Percentiles rank a stretch among this genome's conserved stretches.
phyloP scores from a whole-genome alignment of 2,797 vertebrate genomes.

The Spheniscus humboldti region DNA sequence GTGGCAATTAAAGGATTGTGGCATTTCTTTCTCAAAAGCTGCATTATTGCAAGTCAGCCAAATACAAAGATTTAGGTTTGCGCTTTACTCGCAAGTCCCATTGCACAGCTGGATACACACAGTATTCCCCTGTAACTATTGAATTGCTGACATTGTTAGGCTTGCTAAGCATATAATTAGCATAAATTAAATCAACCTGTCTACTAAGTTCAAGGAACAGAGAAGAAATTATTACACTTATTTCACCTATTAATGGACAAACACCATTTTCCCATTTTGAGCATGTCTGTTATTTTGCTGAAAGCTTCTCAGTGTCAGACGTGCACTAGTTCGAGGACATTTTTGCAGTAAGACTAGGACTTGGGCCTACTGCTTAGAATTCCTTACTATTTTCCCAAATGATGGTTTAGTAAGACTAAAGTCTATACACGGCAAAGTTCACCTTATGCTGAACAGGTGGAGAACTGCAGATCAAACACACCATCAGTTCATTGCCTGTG shows the following conservation, averaged over 20 bases:
- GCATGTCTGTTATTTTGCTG: neutral
- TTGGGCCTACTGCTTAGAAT: neutral
- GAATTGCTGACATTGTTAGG: neutral
- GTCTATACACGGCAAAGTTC: neutral
- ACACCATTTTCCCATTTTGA: neutral
- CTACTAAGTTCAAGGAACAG: neutral
- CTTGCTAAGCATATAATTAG: neutral
- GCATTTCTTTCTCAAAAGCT: neutral
- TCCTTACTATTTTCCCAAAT: neutral
- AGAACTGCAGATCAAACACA: neutral
- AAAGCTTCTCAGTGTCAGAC: neutral
- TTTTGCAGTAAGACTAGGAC: neutral
- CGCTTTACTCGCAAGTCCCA: neutral
- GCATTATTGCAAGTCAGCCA: neutral
- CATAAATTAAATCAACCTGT: neutral
- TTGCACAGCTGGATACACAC: neutral
- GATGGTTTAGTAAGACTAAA: neutral
- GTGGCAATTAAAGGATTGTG: slow-evolving; percentile 22
- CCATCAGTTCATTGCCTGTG: neutral
- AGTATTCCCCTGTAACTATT: neutral
- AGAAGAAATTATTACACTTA: neutral
- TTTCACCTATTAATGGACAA: neutral
- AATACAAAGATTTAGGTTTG: neutral
- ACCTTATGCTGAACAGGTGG: neutral
- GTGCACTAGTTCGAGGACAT: neutral